These are phyloP conservation scores for Campylomormyrus numenius DNA, from an alignment of 2,113 vertebrate genomes.

Conservation along the genomic window DNA sequence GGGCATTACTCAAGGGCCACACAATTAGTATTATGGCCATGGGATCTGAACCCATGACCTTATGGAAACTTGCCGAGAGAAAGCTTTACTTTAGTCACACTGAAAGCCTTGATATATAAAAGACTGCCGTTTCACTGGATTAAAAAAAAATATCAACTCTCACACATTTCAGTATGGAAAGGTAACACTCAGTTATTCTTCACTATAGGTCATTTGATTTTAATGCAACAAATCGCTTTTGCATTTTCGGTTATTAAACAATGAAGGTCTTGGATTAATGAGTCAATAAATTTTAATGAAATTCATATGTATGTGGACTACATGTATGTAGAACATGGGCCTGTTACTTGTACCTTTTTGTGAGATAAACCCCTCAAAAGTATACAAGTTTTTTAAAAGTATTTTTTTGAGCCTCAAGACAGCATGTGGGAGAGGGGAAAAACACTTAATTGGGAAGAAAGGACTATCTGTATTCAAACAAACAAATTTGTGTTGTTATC, in stretches of 20 bases:
- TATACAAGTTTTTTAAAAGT: too few species aligned
- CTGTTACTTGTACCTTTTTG: too few species aligned
- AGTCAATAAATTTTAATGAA: not conserved
- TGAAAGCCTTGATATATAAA: not conserved
- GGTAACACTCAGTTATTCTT: not conserved
- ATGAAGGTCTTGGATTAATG: not conserved
- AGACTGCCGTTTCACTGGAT: not conserved
- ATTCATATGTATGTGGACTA: not conserved
- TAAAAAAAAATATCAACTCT: not conserved
- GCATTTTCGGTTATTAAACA: not conserved
- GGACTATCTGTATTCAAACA: not conserved
- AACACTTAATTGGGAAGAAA: too few species aligned
- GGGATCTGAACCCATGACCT: not conserved
- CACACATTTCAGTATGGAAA: not conserved
- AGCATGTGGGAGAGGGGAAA: too few species aligned
- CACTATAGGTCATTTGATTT: not conserved
- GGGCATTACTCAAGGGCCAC: not conserved
- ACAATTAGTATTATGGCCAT: not conserved
- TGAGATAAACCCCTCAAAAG: too few species aligned
- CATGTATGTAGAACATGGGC: not conserved
- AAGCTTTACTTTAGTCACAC: not conserved
- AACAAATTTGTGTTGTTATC: not conserved
- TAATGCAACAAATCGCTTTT: not conserved
- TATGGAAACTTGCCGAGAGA: not conserved
- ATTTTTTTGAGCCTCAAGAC: too few species aligned